These are phyloP conservation scores for Myotis vivesi DNA, from an alignment of 2,797 vertebrate species.

Conservation along the genomic window DNA sequence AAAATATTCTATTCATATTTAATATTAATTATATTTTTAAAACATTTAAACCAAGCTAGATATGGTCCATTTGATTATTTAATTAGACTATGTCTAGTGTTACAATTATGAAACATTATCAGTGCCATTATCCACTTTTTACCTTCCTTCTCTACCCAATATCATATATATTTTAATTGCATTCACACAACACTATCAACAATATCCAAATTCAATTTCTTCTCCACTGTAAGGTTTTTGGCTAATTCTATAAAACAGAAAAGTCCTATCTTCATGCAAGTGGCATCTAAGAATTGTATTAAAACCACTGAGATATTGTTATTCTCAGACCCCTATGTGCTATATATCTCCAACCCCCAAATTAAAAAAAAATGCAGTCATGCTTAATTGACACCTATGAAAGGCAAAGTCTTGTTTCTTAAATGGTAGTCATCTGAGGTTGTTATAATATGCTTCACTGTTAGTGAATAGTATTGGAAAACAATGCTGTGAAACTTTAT, in stretches of 20 bases:
- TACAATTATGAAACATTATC: background rate
- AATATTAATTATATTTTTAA: background rate
- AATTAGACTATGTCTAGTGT: background rate
- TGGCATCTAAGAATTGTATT: background rate
- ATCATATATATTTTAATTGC: background rate
- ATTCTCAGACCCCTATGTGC: background rate
- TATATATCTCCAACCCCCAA: background rate
- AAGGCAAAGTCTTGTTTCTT: background rate
- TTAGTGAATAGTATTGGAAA: background rate
- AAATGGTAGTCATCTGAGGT: background rate
- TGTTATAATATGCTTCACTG: background rate
- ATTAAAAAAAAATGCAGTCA: background rate
- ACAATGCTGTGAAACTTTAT: background rate
- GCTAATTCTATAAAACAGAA: background rate
- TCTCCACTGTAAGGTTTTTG: background rate
- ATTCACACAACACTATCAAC: background rate
- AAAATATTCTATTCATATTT: background rate
- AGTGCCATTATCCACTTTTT: background rate
- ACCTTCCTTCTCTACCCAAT: background rate
- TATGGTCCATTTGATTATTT: conserved; percentile 3
- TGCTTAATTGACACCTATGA: background rate
- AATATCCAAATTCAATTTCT: background rate
- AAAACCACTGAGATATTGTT: background rate
- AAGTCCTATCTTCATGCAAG: background rate
- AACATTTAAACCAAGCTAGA: background rate